Conservation (phyloP, 2,113 vertebrate species). For the Nyctereutes procyonoides region DNA sequence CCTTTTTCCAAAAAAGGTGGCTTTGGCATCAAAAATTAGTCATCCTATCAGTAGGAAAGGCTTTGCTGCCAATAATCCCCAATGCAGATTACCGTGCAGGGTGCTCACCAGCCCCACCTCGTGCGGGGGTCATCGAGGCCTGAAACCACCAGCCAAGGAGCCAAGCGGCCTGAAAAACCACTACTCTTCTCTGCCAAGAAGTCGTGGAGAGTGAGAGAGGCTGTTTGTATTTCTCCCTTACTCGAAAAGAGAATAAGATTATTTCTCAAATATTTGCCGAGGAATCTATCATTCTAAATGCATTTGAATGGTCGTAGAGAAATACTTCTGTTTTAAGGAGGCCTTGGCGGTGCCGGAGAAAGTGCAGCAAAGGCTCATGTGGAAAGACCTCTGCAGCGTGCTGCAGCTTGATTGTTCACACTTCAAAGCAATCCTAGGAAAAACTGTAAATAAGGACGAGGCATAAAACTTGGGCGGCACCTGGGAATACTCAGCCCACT, state of each 20-base stretch:
- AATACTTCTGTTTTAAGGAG: constrained; percentile 74
- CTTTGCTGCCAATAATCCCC: background rate
- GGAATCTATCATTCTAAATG: constrained; percentile 49
- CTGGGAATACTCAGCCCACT: constrained; percentile 87
- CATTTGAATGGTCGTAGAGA: constrained; percentile 62
- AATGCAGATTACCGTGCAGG: background rate
- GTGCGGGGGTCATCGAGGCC: background rate
- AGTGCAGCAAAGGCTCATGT: constrained; percentile 73
- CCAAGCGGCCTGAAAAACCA: background rate
- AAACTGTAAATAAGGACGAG: constrained; percentile 88
- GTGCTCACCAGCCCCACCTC: background rate
- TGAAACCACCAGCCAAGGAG: constrained; percentile 34
- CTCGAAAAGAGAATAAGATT: constrained; percentile 8
- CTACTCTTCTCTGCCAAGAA: background rate
- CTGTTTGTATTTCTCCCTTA: constrained; percentile 14
- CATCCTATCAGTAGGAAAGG: background rate
- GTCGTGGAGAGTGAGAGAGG: background rate
- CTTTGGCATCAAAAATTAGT: background rate
- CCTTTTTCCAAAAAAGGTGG: background rate
- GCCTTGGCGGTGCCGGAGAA: constrained; percentile 66
- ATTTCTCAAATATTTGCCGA: constrained; percentile 72
- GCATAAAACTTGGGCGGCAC: constrained; percentile 86
- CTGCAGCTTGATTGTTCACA: constrained; percentile 83
- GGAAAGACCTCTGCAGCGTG: constrained; percentile 76
- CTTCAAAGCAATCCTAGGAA: constrained; percentile 86